Base-by-base conservation (phyloP, 37 sponge, comb jelly and placozoan genomes). In the Agelas oroides region DNA sequence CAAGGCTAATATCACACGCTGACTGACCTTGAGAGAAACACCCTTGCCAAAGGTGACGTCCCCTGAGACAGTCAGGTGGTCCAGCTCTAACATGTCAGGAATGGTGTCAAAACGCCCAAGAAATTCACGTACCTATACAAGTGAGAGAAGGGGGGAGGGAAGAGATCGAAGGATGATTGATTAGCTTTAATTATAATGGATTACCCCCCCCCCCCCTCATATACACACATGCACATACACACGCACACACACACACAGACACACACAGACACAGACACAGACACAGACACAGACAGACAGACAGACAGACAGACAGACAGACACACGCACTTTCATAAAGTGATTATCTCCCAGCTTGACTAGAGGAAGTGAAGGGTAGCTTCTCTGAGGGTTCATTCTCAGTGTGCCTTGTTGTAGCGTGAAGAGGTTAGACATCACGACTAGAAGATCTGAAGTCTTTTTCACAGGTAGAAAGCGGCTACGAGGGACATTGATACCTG, bases 41-140 rank as follows among this genome's bases (percentile, higher is more conserved):
- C n/a, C n/a, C n/a, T n/a, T n/a, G n/a, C n/a, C n/a, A n/a, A n/a
- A n/a, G n/a, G n/a, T n/a, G n/a, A n/a, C n/a, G n/a, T n/a, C n/a
- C n/a, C n/a, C n/a, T n/a, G n/a, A n/a, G n/a, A 98, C 99, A 52
- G 99, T 98, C 25, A 98, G 83, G 54, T 98, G 99, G 71, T 98
- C 97, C 38, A 98, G 73, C 59, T 98, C 99, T 37, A 98, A 66
- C 78, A 98, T 78, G 31, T 96, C 93, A 0, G 99, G 99, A 34
- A 96, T 96, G 65, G 66, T 88, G 40, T 92, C 91, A 88, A 98
- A 98, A 37, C 99, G 74, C 21, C 71, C 71, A 61, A 97, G 58
- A 46, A 97, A 94, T 27, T 97, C 92, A 17, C 86, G 89, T 39
- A 97, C 93, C 96, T 95, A 35, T 52, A 27, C 52, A 76, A 17